Evolutionary conservation across 2,888 invertebrate genomes (phyloP), one percentile per base, ranked within the genome.

Genomic region (Fissipunctia ypsillon): DNA sequence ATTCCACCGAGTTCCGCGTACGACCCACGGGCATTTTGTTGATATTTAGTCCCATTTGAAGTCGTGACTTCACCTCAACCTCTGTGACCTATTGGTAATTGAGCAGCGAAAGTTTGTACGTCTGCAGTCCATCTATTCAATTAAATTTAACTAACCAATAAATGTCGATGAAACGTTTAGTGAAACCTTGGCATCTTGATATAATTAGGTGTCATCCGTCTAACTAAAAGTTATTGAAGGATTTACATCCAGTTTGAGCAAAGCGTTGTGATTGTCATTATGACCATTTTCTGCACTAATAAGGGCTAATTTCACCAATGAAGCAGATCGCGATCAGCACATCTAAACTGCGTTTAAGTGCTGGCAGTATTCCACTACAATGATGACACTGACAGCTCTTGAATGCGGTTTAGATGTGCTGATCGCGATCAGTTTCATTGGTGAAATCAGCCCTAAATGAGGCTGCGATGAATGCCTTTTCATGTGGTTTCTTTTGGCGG

Each of bases 71-170:
- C 45, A 9, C 28, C 6, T 16, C 52, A 57, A 63, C 48, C 56
- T 65, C 48, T 3, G 19, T 45, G 79, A 79, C 41, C 83, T 66
- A 25, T 43, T 52, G 35, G 69, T 76, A 61, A 78, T 50, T 61
- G 67, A 65, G 25, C 54, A 77, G 79, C 57, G 83, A 83, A 83
- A 78, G 83, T 83, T 66, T 22, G 25, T 50, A 10, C 45, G 41
- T 38, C 43, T 70, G 25, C 22, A 52, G 70, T 61, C 12, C n/a
- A 52, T 57, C 25, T 52, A 61, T 54, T 57, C 45, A 66, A 83
- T 66, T 78, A 61, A n/a, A 52, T 35, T 41, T 48, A 76, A 76
- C 41, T 38, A 48, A 76, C 25, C 25, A 61, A 50, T 50, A 50
- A 56, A 50, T 35, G 14, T n/a, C 38, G 41, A 31, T 31, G 22